Base-by-base conservation (phyloP, 2,888 invertebrate genomes). In the Galeruca laticollis region DNA sequence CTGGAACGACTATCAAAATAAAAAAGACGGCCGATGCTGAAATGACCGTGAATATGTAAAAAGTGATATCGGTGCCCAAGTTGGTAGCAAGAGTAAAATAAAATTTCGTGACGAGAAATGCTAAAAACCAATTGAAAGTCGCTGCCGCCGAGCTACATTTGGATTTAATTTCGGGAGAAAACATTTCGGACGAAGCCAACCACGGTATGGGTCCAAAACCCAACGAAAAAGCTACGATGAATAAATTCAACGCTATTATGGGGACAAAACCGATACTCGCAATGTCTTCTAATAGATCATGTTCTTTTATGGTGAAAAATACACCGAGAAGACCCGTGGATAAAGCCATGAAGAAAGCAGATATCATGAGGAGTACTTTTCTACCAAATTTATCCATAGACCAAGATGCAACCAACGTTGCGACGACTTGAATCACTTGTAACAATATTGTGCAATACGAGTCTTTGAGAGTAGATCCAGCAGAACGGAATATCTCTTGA, bases 151-250 rank as follows among this genome's bases (percentile, higher is more conserved):
- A 93, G 11, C 92, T 90, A 47, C 93, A 93, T 64, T 92, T 88
- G 0, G 91, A 92, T 82, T 94, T 95, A 69, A 95, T 92, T 76
- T 94, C 92, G 1, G 92, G 88, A 59, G 94, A 89, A 83, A 96
- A 93, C 11, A 96, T 86, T 83, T 96, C 96, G 2, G 95, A 90
- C 82, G 93, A 88, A 87, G 94, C 93, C 88, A 96, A 88, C 94
- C 94, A 95, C 0, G 96, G 96, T 56, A 96, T 93, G 0, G 96
- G 96, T 0, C 96, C 96, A 78, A 91, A 92, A 54, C 95, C 95
- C 43, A 95, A 80, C 0, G 94, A 93, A 86, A 96, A 96, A 26
- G 93, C 89, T 20, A 93, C 84, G 20, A 95, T 92, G 84, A 94
- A 96, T 0, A 93, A 72, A 18, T 93, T 91, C 15, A 96, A 84